Percentiles rank a stretch among this genome's conserved stretches.
Conservation (phyloP, 2,113 vertebrate genomes). For the Falco punctatus region DNA sequence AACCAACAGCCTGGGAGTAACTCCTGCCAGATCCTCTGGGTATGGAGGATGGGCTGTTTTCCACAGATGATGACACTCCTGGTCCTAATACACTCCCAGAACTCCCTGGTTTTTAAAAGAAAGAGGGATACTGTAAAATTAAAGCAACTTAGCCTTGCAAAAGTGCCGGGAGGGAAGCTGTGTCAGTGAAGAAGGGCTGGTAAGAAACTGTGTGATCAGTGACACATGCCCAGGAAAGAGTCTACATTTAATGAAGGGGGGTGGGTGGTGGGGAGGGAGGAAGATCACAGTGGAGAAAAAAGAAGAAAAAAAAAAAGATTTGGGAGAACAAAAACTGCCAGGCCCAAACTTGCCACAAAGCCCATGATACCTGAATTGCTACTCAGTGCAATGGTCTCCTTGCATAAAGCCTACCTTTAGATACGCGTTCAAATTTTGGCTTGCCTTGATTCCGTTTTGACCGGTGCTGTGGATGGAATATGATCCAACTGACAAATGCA, state of each 20-base stretch:
- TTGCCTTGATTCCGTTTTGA: background rate
- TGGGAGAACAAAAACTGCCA: background rate
- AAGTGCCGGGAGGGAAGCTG: background rate
- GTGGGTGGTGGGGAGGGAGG: too few species aligned
- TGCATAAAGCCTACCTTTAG: background rate
- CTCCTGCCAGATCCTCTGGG: background rate
- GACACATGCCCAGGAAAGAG: background rate
- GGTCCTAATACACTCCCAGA: background rate
- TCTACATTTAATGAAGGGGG: background rate
- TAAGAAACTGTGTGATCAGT: background rate
- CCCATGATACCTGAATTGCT: background rate
- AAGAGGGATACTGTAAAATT: background rate
- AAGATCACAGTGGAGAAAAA: background rate
- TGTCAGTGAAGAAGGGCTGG: background rate
- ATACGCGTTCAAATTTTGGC: background rate
- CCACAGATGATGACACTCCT: background rate
- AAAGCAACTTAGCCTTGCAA: background rate
- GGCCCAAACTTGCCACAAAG: background rate
- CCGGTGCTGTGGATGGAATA: background rate
- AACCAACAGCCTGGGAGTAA: background rate
- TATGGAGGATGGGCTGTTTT: background rate
- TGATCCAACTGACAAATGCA: background rate
- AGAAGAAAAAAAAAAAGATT: background rate
- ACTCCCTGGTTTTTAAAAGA: background rate
- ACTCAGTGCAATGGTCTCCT: background rate